Evolutionary conservation across 2,888 invertebrate genomes (phyloP).

Genomic region (Halictus quadricinctus): DNA sequence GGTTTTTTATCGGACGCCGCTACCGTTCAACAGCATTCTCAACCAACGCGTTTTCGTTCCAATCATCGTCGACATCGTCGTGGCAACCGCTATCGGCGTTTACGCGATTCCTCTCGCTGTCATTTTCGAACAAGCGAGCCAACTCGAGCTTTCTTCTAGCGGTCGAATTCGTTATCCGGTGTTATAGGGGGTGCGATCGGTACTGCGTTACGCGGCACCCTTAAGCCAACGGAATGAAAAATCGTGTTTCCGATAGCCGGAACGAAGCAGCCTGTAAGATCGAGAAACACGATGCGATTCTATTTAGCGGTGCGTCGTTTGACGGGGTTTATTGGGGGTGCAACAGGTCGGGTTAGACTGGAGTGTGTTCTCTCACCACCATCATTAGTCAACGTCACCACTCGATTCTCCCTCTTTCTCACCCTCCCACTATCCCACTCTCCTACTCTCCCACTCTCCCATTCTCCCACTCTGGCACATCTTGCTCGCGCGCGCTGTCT

Average conservation of each 20-base stretch:
- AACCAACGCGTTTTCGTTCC: constrained; percentile 34
- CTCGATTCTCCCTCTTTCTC: constrained; percentile 68
- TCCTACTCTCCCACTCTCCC: constrained; percentile 54
- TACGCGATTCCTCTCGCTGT: neutral
- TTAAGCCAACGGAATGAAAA: constrained; percentile 32
- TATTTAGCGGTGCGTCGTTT: constrained; percentile 80
- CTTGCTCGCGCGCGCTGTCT: constrained; percentile 54
- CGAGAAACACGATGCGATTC: constrained; percentile 79
- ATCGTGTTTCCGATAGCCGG: constrained; percentile 59
- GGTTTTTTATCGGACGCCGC: constrained; percentile 72
- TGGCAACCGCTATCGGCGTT: constrained; percentile 37
- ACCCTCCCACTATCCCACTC: constrained; percentile 32
- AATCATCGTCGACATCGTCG: constrained; percentile 45
- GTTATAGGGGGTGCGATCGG: neutral
- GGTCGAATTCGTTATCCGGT: neutral
- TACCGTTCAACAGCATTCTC: constrained; percentile 53
- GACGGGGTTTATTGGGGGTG: constrained; percentile 81
- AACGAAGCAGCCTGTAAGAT: constrained; percentile 69
- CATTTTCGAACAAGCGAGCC: neutral
- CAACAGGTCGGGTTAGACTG: constrained; percentile 82
- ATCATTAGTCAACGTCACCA: constrained; percentile 82
- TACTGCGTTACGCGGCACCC: neutral
- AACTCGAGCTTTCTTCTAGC: neutral
- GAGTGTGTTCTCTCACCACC: constrained; percentile 82
- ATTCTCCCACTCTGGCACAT: constrained; percentile 27